A percentile compares a stretch with the other conserved stretches of the same genome.
Evolutionary conservation across 2,113 vertebrate species (phyloP).

Genomic region (Terrapene triunguis): DNA sequence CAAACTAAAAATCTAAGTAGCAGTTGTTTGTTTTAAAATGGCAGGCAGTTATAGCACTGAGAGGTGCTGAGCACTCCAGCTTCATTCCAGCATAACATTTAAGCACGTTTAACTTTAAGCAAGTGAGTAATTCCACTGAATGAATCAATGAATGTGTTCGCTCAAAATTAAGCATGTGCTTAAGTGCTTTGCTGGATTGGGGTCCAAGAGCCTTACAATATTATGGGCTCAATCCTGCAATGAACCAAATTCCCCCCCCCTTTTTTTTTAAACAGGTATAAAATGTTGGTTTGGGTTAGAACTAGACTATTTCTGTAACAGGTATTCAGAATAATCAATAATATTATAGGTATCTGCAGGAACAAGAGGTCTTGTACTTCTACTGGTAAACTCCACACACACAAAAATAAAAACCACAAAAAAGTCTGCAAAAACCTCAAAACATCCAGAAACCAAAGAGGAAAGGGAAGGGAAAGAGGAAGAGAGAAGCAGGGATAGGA

Average conservation of each 20-base stretch:
- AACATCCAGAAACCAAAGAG: not conserved
- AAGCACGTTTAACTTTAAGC: not conserved
- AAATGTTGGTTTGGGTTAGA: not conserved
- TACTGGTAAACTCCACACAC: not conserved
- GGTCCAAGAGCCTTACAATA: not conserved
- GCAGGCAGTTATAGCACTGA: not conserved
- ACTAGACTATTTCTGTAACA: not conserved
- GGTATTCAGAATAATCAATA: not conserved
- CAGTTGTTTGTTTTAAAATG: not conserved
- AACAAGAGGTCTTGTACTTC: not conserved
- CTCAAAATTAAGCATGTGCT: not conserved
- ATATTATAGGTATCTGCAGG: not conserved
- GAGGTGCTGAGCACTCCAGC: not conserved
- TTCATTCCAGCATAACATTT: not conserved
- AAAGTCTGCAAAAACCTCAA: not conserved
- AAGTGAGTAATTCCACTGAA: not conserved
- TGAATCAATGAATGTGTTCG: not conserved
- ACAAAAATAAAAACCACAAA: not conserved
- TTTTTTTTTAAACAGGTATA: not conserved
- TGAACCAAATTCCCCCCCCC: not conserved
- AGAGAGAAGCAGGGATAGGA: not conserved
- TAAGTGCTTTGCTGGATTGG: not conserved
- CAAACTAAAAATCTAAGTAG: not conserved
- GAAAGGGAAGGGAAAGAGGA: not conserved
- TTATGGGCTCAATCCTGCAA: not conserved